Conservation (phyloP, 2,113 vertebrate species). For the Epinephelus lanceolatus region DNA sequence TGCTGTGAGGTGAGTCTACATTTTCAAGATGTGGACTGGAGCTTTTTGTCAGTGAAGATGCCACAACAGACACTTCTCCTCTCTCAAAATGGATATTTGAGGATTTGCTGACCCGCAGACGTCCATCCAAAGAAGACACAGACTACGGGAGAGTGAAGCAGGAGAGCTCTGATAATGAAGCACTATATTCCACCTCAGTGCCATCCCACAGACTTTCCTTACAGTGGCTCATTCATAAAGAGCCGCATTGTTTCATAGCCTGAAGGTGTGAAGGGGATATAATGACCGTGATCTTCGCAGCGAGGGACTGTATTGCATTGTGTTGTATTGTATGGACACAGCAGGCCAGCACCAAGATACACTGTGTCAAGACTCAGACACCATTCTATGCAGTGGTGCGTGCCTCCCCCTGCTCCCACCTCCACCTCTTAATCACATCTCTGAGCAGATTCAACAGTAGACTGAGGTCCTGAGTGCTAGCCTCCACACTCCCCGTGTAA, state of each 20-base stretch:
- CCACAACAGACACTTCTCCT: background rate
- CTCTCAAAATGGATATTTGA: constrained; percentile 13
- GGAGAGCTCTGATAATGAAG: constrained; percentile 51
- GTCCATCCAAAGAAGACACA: background rate
- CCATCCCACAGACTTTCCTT: constrained; percentile 62
- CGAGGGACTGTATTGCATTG: constrained; percentile 57
- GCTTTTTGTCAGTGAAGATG: background rate
- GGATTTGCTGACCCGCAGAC: constrained; percentile 12
- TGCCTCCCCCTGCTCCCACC: constrained; percentile 44
- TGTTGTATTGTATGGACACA: constrained; percentile 87
- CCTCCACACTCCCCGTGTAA: constrained; percentile 75
- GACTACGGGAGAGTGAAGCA: constrained; percentile 16
- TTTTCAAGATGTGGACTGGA: background rate
- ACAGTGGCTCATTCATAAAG: constrained; percentile 74
- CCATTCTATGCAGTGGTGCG: constrained; percentile 79
- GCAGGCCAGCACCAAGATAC: constrained; percentile 84
- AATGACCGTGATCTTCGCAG: constrained; percentile 52
- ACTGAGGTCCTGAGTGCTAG: constrained; percentile 58
- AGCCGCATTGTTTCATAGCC: constrained; percentile 70
- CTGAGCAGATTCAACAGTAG: constrained; percentile 71
- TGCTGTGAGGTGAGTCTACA: background rate
- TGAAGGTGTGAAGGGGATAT: constrained; percentile 63
- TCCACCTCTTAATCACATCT: constrained; percentile 65
- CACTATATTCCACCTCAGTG: constrained; percentile 66
- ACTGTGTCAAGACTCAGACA: constrained; percentile 71